phyloP scores from a whole-genome alignment of 2,113 vertebrate species.

The Otis tarda region DNA sequence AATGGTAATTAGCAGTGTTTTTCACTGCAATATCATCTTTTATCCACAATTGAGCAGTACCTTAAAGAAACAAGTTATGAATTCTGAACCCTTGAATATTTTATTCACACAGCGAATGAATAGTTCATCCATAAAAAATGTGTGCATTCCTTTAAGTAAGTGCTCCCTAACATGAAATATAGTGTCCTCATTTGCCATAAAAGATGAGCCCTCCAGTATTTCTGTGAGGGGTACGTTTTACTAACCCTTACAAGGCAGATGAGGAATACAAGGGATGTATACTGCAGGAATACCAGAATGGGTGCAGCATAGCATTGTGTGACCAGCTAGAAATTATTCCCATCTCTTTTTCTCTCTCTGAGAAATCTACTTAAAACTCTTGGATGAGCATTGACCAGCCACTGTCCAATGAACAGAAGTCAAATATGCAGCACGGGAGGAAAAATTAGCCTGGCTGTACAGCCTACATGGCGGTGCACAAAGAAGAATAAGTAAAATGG shows the following conservation, averaged over 20 bases:
- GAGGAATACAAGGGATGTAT: neutral
- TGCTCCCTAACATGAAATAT: neutral
- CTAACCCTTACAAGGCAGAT: neutral
- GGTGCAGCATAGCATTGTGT: neutral
- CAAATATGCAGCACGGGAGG: neutral
- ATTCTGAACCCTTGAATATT: neutral
- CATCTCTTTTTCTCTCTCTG: neutral
- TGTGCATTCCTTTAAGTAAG: neutral
- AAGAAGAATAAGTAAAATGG: neutral
- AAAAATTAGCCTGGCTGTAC: neutral
- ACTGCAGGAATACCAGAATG: neutral
- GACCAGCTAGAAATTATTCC: neutral
- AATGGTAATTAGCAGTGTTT: constrained; percentile 32
- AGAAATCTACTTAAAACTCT: neutral
- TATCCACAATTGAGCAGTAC: neutral
- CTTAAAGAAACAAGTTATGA: constrained; percentile 30
- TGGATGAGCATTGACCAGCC: neutral
- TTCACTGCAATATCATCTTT: constrained; percentile 3
- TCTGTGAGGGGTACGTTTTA: neutral
- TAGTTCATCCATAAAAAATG: neutral
- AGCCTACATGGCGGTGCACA: fast-evolving
- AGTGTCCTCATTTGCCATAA: neutral
- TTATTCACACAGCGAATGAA: neutral
- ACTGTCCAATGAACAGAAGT: neutral
- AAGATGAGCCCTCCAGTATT: neutral